Evolutionary conservation across 2,113 vertebrate species (phyloP).

Genomic region (Anhinga rufa): DNA sequence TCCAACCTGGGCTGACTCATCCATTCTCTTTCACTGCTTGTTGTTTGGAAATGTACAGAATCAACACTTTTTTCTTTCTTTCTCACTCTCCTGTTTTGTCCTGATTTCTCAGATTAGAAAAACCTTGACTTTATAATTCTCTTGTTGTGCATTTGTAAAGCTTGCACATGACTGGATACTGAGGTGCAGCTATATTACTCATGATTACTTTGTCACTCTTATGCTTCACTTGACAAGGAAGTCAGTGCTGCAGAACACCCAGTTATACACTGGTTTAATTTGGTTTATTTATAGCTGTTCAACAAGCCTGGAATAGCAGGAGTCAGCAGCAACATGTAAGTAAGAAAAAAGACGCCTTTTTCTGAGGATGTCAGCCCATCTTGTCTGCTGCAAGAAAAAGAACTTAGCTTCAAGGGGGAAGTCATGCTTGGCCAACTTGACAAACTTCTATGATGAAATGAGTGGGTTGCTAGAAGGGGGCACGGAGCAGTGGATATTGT

Average conservation of each 20-base stretch:
- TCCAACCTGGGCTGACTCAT: background rate
- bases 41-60: background rate
- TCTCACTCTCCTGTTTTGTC: background rate
- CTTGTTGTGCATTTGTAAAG: background rate
- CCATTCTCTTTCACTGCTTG: background rate
- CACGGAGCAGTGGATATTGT: background rate
- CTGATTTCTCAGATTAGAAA: background rate
- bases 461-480: background rate
- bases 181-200: background rate
- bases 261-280: background rate
- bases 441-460: background rate
- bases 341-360: background rate
- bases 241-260: background rate
- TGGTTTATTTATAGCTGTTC: background rate
- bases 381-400: background rate
- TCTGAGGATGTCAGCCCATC: background rate
- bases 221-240: background rate
- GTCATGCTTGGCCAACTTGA: background rate
- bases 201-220: background rate
- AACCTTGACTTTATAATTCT: background rate
- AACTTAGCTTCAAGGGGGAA: background rate
- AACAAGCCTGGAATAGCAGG: background rate
- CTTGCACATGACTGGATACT: background rate
- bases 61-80: background rate
- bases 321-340: background rate